A percentile compares a stretch with the other conserved stretches of the same genome.
Evolutionary conservation across 35 echinoderm and acorn worm genomes (phyloP).

Genomic region (Antedon bifida): DNA sequence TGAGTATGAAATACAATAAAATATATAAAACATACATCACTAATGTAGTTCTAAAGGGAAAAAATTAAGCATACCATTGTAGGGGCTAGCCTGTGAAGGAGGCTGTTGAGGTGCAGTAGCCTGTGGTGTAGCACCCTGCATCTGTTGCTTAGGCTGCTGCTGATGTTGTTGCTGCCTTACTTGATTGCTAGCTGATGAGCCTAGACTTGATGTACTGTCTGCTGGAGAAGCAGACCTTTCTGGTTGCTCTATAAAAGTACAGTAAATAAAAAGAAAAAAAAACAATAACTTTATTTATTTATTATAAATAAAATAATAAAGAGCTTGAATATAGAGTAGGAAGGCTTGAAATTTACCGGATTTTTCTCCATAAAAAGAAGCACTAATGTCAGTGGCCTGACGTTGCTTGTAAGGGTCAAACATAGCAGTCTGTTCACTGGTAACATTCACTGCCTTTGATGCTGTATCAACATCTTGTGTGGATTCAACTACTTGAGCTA

Average conservation of each 20-base stretch:
- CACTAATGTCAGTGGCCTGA: conserved; percentile 33
- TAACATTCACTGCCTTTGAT: conserved; percentile 2
- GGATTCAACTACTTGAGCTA: not conserved
- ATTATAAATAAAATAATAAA: no score
- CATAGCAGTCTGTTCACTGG: conserved; percentile 36
- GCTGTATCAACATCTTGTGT: conserved; percentile 2
- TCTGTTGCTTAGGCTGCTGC: conserved; percentile 10
- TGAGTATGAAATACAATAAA: no score
- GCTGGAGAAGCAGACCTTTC: conserved; percentile 54
- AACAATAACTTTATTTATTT: no score
- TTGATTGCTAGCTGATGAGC: conserved; percentile 27
- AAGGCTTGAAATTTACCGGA: not conserved
- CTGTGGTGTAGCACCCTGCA: not conserved
- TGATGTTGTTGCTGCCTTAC: conserved; percentile 24
- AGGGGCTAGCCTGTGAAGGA: not conserved
- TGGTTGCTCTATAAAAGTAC: not conserved
- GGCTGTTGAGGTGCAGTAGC: not conserved
- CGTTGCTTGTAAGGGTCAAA: conserved; percentile 89
- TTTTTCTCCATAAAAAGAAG: not conserved
- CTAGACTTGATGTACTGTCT: conserved; percentile 37
- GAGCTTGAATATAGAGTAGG: no score
- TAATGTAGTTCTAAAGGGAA: no score
- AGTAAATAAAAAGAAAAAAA: not conserved
- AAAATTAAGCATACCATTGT: not conserved
- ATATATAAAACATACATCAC: no score